Conservation (phyloP, 2,113 vertebrate species). For the Vombatus ursinus region DNA sequence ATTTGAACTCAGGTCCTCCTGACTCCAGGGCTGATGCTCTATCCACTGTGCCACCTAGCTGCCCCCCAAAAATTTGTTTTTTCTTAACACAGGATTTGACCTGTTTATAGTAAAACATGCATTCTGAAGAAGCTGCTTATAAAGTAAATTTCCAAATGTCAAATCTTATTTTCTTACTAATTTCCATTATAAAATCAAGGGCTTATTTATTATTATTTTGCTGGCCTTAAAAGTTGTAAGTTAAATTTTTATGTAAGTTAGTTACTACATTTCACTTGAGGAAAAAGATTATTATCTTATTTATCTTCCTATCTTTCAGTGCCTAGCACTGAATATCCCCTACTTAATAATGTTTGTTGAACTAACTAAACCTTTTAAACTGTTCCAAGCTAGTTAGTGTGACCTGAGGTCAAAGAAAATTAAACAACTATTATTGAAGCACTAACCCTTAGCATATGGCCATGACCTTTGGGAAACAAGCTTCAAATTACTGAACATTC, state of each 20-base stretch:
- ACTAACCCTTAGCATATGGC: background rate
- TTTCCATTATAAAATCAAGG: constrained; percentile 18
- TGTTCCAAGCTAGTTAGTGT: background rate
- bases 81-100: too few relatives aligned
- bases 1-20: too few relatives aligned
- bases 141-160: constrained; percentile 44
- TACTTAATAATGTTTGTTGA: background rate
- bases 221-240: too few relatives aligned
- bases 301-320: background rate
- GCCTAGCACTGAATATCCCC: background rate
- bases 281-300: background rate
- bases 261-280: background rate
- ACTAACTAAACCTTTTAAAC: constrained; percentile 4
- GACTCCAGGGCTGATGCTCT: too few relatives aligned
- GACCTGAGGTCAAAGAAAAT: background rate
- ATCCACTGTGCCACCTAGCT: too few relatives aligned
- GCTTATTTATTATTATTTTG: background rate
- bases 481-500: background rate
- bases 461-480: background rate
- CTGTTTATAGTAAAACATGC: too few relatives aligned
- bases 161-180: constrained; percentile 20
- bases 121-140: background rate
- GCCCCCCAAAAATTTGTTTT: too few relatives aligned
- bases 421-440: background rate
- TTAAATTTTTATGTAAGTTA: background rate